These are phyloP conservation scores for Chrysolina americana DNA, from an alignment of 2,888 invertebrate species.

Conservation along the genomic window DNA sequence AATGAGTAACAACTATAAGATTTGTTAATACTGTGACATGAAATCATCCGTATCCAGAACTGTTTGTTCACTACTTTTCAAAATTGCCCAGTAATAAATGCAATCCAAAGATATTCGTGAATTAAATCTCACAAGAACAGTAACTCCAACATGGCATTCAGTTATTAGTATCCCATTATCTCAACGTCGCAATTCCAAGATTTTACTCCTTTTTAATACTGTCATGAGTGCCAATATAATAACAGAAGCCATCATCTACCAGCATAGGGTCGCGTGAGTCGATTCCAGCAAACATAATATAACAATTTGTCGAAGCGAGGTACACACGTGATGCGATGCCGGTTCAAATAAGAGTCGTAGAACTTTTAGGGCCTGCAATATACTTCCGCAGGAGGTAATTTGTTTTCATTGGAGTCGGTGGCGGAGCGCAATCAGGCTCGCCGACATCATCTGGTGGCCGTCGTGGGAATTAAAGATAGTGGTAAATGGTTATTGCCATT, in stretches of 20 bases:
- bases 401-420: slow-evolving; percentile 66
- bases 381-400: slow-evolving; percentile 68
- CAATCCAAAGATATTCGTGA: no score
- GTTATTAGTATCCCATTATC: slow-evolving; percentile 13
- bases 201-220: slow-evolving; percentile 34
- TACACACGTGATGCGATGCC: slow-evolving; percentile 36
- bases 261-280: slow-evolving; percentile 41
- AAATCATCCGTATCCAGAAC: no score
- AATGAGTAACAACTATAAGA: no score
- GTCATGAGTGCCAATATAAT: slow-evolving; percentile 24
- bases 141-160: no score
- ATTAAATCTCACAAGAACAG: no score
- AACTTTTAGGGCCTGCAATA: slow-evolving; percentile 65
- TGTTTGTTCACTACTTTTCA: no score
- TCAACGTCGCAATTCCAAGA: not conserved
- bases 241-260: slow-evolving; percentile 29
- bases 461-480: slow-evolving; percentile 67
- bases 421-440: slow-evolving; percentile 60
- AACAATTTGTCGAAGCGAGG: slow-evolving; percentile 59
- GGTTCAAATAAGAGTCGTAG: slow-evolving; percentile 44
- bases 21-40: no score
- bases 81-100: no score
- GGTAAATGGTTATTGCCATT: slow-evolving; percentile 67
- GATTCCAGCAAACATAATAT: slow-evolving; percentile 59
- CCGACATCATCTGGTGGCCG: slow-evolving; percentile 65